Evolutionary conservation across 2,113 vertebrate genomes (phyloP).

Genomic region (Puffinus mauretanicus): DNA sequence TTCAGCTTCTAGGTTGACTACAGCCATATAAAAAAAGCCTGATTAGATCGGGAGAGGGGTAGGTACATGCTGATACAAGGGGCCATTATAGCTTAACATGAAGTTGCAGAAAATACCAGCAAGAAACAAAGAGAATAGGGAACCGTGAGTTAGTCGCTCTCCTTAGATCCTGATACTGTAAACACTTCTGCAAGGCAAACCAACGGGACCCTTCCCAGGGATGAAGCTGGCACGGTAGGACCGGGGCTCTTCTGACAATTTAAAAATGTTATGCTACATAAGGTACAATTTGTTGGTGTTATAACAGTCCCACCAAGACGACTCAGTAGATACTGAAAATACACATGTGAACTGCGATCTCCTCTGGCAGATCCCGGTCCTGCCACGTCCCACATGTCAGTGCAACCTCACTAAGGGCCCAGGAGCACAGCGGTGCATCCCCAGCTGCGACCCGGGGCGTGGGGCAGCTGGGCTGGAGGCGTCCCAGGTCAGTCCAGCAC

Average conservation of each 20-base stretch:
- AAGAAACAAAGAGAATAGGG: not conserved
- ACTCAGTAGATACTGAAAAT: not conserved
- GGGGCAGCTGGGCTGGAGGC: not conserved
- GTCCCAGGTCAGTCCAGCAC: not conserved
- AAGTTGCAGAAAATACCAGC: not conserved
- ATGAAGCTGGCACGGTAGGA: not conserved
- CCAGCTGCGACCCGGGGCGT: rapidly evolving
- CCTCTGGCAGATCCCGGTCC: not conserved
- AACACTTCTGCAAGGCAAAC: not conserved
- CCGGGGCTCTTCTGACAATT: rapidly evolving
- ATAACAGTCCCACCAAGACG: not conserved
- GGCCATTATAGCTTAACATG: not conserved
- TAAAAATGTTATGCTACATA: not conserved
- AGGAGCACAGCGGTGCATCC: not conserved
- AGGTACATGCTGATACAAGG: not conserved
- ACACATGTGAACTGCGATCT: rapidly evolving
- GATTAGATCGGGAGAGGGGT: not conserved
- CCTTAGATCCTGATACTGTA: not conserved
- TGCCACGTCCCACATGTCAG: rapidly evolving
- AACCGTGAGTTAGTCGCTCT: not conserved
- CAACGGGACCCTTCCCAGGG: not conserved
- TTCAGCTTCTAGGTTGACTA: not conserved
- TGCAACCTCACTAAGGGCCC: not conserved
- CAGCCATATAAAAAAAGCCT: not conserved
- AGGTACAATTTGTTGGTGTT: not conserved